Conservation (phyloP, 2,797 vertebrate genomes). For the Emydoidea blandingii region DNA sequence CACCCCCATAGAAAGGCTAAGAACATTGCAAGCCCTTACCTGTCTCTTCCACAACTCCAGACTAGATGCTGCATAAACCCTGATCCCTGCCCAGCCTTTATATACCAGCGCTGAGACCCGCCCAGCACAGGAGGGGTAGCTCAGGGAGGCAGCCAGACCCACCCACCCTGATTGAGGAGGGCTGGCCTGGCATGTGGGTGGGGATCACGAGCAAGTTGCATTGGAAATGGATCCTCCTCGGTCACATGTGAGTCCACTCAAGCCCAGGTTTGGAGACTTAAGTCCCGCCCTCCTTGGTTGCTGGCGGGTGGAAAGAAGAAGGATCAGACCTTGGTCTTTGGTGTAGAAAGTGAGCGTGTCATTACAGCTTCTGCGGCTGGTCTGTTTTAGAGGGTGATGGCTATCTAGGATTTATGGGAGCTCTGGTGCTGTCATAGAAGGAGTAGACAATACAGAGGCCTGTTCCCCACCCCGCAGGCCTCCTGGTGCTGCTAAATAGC, state of each 20-base stretch:
- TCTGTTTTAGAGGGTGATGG: not conserved
- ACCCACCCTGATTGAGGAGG: not conserved
- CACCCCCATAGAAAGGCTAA: accelerated
- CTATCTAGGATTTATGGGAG: not conserved
- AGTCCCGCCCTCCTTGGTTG: not conserved
- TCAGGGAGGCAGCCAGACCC: not conserved
- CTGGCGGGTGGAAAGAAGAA: not conserved
- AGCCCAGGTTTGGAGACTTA: not conserved
- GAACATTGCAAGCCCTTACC: not conserved
- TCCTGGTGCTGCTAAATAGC: not conserved
- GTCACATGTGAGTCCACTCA: not conserved
- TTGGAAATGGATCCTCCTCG: not conserved
- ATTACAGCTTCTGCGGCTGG: not conserved
- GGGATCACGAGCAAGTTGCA: not conserved
- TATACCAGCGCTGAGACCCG: not conserved
- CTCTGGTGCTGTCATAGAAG: not conserved
- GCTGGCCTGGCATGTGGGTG: not conserved
- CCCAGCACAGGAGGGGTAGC: not conserved
- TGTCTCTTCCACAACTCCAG: not conserved
- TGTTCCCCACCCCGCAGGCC: not conserved
- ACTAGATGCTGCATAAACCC: accelerated
- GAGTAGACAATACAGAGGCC: not conserved
- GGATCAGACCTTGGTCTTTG: not conserved
- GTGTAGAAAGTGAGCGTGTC: not conserved
- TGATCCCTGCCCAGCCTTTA: not conserved